Percentiles rank a stretch among this genome's conserved stretches.
phyloP scores from a whole-genome alignment of 2,888 invertebrate genomes.

The Acrocyrtus sp. region DNA sequence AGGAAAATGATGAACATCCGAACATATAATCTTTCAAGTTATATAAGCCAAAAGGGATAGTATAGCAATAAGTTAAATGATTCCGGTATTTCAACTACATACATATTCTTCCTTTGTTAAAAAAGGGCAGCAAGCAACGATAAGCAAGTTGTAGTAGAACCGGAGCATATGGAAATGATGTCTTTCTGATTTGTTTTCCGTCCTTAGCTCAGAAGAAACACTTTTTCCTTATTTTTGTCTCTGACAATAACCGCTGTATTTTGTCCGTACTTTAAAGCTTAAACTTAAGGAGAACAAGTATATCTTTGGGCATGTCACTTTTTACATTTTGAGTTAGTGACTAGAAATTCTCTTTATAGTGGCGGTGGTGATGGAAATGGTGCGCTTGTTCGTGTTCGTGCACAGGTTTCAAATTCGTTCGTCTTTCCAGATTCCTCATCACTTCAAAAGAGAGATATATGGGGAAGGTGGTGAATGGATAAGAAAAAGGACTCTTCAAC shows the following conservation, averaged over 20 bases:
- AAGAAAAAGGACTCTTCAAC: conserved; percentile 17
- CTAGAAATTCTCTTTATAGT: not conserved
- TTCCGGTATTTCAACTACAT: too few species aligned
- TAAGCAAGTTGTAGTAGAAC: not conserved
- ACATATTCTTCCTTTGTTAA: too few species aligned
- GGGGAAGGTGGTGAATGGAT: conserved; percentile 25
- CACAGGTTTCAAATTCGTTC: conserved; percentile 45
- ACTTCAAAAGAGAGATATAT: conserved; percentile 5
- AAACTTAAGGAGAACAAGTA: not conserved
- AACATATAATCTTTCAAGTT: not conserved
- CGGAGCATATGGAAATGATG: not conserved
- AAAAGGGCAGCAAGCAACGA: too few species aligned
- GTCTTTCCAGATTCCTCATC: not conserved
- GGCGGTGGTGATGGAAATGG: conserved; percentile 2
- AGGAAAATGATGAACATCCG: conserved; percentile 2
- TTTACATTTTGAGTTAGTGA: conserved; percentile 45
- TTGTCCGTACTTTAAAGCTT: conserved; percentile 5
- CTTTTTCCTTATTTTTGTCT: not conserved
- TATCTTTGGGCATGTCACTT: conserved; percentile 32
- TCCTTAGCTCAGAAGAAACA: not conserved
- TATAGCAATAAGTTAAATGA: not conserved
- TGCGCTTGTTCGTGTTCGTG: conserved; percentile 33
- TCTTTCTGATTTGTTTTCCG: not conserved
- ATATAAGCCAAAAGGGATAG: too few species aligned
- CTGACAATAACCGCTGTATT: not conserved